These are phyloP conservation scores for Pachyramphus minor DNA, from an alignment of 2,113 vertebrate species.

Conservation along the genomic window DNA sequence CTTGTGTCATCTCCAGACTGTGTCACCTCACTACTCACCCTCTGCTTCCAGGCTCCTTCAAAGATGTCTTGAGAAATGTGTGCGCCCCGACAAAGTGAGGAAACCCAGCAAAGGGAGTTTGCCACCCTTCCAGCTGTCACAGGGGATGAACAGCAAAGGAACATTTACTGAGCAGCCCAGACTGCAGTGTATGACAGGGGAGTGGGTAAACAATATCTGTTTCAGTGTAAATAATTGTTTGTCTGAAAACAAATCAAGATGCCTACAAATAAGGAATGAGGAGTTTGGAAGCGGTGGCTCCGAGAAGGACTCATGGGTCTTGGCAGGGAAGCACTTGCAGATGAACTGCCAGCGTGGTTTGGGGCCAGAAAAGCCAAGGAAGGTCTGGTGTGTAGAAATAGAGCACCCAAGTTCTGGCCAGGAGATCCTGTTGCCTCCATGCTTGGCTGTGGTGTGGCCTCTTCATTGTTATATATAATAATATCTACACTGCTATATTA, in stretches of 20 bases:
- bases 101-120: constrained; percentile 42
- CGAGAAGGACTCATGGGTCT: not conserved
- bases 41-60: constrained; percentile 10
- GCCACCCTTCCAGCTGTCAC: not conserved
- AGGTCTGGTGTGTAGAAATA: not conserved
- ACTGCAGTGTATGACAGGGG: not conserved
- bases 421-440: not conserved
- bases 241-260: not conserved
- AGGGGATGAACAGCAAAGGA: constrained; percentile 40
- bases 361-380: not conserved
- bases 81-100: not conserved
- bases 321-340: not conserved
- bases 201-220: not conserved
- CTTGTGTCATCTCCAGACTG: not conserved
- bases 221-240: not conserved
- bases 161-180: not conserved
- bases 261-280: not conserved
- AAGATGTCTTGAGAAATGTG: not conserved
- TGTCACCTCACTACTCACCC: constrained; percentile 32
- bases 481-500: not conserved
- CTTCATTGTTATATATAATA: not conserved
- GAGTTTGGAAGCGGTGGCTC: not conserved
- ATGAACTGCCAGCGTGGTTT: not conserved
- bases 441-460: rapidly evolving
- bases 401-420: not conserved